A percentile compares a stretch with the other conserved stretches of the same genome.
Evolutionary conservation across 2,888 invertebrate genomes (phyloP).

Genomic region (Acleris literana): DNA sequence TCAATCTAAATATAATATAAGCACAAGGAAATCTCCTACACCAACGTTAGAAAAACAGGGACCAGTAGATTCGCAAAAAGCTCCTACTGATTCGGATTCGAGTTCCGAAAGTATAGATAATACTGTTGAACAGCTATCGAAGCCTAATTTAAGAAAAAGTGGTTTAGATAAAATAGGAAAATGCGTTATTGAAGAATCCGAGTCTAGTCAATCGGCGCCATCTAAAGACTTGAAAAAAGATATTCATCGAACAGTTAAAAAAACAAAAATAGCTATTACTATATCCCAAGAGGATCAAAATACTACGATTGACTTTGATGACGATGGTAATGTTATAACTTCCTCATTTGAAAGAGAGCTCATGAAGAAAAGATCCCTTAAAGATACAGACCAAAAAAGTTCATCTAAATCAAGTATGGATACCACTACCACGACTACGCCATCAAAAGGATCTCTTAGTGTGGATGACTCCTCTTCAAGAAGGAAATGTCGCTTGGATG

Average conservation of each 20-base stretch:
- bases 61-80: constrained; percentile 78
- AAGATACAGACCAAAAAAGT: constrained; percentile 77
- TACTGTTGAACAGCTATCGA: constrained; percentile 75
- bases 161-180: constrained; percentile 75
- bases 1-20: constrained; percentile 71
- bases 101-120: constrained; percentile 82
- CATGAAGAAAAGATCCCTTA: constrained; percentile 72
- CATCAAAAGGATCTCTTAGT: constrained; percentile 79
- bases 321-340: constrained; percentile 77
- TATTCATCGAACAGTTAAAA: constrained; percentile 76
- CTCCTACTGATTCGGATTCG: constrained; percentile 84
- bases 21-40: constrained; percentile 77
- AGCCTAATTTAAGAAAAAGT: constrained; percentile 74
- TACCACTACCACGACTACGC: constrained; percentile 76
- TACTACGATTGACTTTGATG: constrained; percentile 79
- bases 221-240: constrained; percentile 78
- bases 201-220: constrained; percentile 83
- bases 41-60: constrained; percentile 86
- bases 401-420: constrained; percentile 85
- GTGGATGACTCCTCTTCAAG: constrained; percentile 80
- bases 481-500: constrained; percentile 72
- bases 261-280: constrained; percentile 81
- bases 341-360: constrained; percentile 73
- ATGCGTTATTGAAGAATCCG: constrained; percentile 82
- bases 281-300: constrained; percentile 82